A percentile compares a stretch with the other conserved stretches of the same genome.
Evolutionary conservation across 2,113 vertebrate species (phyloP).

Genomic region (Epinephelus fuscoguttatus): DNA sequence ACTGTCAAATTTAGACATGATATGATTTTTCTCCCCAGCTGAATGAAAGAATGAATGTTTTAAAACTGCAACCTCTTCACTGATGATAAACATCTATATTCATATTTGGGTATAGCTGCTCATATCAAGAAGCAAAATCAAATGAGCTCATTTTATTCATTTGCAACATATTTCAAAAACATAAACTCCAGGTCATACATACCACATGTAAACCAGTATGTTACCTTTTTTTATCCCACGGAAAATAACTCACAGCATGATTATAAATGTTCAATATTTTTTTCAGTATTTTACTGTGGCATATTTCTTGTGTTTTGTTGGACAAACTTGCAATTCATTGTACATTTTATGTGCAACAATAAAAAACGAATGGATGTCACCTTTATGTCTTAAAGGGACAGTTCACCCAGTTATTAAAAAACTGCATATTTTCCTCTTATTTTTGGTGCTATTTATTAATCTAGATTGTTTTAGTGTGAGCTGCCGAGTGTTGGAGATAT

Average conservation of each 20-base stretch:
- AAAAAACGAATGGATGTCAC: neutral
- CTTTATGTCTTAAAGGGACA: neutral
- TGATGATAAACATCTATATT: neutral
- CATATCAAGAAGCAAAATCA: neutral
- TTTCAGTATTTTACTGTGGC: too few species aligned
- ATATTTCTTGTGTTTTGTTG: neutral
- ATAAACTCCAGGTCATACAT: neutral
- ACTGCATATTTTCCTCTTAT: too few species aligned
- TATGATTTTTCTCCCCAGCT: neutral
- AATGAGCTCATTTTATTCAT: neutral
- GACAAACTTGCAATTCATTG: neutral
- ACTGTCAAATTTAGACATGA: conserved; percentile 45
- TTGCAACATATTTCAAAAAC: neutral
- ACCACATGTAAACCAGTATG: neutral
- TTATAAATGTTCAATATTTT: neutral
- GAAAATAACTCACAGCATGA: neutral
- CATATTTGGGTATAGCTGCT: neutral
- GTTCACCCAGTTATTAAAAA: too few species aligned
- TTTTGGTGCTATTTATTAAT: too few species aligned
- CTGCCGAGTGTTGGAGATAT: too few species aligned
- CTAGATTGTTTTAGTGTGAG: too few species aligned
- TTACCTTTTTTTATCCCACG: neutral
- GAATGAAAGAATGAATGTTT: conserved; percentile 8
- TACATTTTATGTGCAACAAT: neutral
- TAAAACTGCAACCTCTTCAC: neutral